Evolutionary conservation across 2,888 invertebrate species (phyloP).

Genomic region (Athalia circularis): DNA sequence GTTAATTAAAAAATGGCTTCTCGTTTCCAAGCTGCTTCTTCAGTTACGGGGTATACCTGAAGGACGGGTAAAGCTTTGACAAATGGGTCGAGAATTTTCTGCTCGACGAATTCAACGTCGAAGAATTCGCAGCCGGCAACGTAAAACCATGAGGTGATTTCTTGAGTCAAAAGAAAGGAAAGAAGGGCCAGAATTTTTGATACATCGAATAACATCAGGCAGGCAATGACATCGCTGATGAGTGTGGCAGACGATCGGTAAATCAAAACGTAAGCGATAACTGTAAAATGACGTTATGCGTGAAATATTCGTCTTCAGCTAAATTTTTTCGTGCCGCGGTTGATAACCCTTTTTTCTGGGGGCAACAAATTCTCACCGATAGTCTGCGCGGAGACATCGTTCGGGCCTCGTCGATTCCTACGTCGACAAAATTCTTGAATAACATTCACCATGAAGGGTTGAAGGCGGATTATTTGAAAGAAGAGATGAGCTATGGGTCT

Average conservation of each 20-base stretch:
- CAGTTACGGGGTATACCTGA: slow-evolving; percentile 10
- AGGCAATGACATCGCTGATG: slow-evolving; percentile 50
- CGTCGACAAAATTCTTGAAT: slow-evolving; percentile 48
- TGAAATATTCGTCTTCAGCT: background rate
- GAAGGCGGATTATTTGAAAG: slow-evolving; percentile 52
- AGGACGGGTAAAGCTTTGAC: slow-evolving; percentile 25
- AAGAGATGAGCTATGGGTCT: slow-evolving; percentile 45
- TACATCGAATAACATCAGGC: slow-evolving; percentile 49
- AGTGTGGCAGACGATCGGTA: slow-evolving; percentile 46
- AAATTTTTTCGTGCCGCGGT: too few species aligned
- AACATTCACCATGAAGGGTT: slow-evolving; percentile 46
- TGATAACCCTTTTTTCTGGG: too few species aligned
- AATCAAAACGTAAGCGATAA: slow-evolving; percentile 51
- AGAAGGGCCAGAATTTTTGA: slow-evolving; percentile 48
- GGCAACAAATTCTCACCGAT: slow-evolving; percentile 19
- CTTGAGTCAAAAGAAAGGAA: slow-evolving; percentile 48
- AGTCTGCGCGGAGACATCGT: slow-evolving; percentile 10
- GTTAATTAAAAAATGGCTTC: background rate
- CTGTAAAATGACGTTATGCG: slow-evolving; percentile 46
- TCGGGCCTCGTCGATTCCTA: slow-evolving; percentile 27
- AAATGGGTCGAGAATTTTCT: slow-evolving; percentile 40
- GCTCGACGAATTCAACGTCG: slow-evolving; percentile 28
- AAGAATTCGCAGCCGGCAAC: slow-evolving; percentile 36
- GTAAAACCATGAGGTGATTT: slow-evolving; percentile 45
- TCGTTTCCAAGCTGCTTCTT: background rate